These are phyloP conservation scores for Ammospiza caudacuta DNA, from an alignment of 2,113 vertebrate species.

Conservation along the genomic window DNA sequence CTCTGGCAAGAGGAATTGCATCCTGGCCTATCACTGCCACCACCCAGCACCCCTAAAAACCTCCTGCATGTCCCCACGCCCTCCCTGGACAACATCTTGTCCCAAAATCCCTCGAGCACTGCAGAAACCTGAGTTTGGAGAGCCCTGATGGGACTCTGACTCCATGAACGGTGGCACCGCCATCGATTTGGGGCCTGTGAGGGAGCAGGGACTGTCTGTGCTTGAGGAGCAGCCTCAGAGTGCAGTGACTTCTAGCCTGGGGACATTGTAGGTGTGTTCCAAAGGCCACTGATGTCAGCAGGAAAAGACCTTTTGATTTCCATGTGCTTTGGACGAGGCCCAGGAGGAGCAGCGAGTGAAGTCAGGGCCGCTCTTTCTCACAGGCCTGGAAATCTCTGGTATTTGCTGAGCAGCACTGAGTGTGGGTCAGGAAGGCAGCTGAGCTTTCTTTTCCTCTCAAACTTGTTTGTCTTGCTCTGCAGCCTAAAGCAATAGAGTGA, in stretches of 20 bases:
- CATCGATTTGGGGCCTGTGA: neutral
- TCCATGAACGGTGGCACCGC: rapidly evolving
- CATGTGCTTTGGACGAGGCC: neutral
- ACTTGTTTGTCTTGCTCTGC: slow-evolving; percentile 38
- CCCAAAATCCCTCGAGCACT: too few relatives aligned
- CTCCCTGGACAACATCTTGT: neutral
- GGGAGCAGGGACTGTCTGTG: neutral
- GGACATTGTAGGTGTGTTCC: neutral
- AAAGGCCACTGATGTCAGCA: neutral
- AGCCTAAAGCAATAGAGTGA: slow-evolving; percentile 43
- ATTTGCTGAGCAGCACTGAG: neutral
- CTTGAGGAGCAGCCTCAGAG: neutral
- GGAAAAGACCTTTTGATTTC: slow-evolving; percentile 7
- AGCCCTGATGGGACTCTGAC: neutral
- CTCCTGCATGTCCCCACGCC: neutral
- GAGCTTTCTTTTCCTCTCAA: slow-evolving; percentile 19
- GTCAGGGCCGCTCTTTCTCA: neutral
- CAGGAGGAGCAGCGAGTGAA: neutral
- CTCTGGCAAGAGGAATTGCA: neutral
- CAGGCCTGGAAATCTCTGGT: neutral
- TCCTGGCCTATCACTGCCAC: neutral
- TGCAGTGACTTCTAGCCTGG: neutral
- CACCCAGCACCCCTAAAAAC: neutral
- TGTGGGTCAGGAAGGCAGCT: slow-evolving; percentile 5
- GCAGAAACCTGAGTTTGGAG: neutral